phyloP scores from a whole-genome alignment of 2,113 vertebrate genomes.

The Felis chaus region DNA sequence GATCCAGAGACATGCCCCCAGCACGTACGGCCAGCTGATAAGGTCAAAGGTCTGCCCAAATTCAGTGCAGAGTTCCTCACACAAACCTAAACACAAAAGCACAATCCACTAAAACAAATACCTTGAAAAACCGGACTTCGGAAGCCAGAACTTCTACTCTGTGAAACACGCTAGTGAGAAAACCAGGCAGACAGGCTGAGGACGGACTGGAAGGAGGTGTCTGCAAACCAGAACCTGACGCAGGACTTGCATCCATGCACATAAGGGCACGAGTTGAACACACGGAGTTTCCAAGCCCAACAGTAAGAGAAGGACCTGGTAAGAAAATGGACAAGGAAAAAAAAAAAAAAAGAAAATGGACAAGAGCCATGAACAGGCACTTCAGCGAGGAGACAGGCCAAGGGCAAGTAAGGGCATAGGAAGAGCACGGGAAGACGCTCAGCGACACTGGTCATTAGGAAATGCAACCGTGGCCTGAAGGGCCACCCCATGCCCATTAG shows the following conservation, averaged over 20 bases:
- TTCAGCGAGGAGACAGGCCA: rapidly evolving
- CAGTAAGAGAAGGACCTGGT: neutral
- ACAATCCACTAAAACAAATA: neutral
- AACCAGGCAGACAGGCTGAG: neutral
- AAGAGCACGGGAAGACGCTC: rapidly evolving
- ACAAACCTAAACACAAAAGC: neutral
- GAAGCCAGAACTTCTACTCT: neutral
- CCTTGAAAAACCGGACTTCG: neutral
- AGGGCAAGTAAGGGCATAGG: rapidly evolving
- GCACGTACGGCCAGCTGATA: rapidly evolving
- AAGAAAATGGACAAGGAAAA: too few species aligned
- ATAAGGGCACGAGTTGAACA: rapidly evolving
- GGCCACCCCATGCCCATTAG: neutral
- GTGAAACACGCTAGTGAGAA: rapidly evolving
- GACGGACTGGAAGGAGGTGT: neutral
- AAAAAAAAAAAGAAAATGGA: too few species aligned
- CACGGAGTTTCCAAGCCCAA: neutral
- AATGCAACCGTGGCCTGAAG: neutral
- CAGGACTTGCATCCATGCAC: rapidly evolving
- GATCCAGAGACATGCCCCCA: neutral
- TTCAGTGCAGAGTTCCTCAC: neutral
- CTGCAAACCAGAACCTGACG: too few species aligned
- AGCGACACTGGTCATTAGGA: rapidly evolving
- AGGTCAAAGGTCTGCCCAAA: too few species aligned
- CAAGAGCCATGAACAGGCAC: neutral